phyloP scores from a whole-genome alignment of 2,888 invertebrate species.

The Trilocha varians region DNA sequence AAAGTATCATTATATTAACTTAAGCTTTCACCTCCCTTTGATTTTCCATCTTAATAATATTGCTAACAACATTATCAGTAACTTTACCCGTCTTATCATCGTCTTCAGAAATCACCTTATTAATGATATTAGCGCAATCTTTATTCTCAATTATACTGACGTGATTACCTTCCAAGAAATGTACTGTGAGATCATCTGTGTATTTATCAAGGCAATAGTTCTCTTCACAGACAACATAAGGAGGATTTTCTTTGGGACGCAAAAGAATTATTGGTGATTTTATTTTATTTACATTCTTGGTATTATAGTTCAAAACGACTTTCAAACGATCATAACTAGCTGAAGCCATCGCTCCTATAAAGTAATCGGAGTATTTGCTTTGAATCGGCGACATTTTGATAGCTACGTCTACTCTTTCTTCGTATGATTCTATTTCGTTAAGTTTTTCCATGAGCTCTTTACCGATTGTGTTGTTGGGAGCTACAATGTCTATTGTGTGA shows the following conservation, averaged over 20 bases:
- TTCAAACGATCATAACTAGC: conserved; percentile 68
- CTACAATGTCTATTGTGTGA: conserved; percentile 66
- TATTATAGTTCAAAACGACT: conserved; percentile 61
- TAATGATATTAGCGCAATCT: conserved; percentile 76
- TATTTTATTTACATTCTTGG: conserved; percentile 57
- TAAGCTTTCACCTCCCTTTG: conserved; percentile 36
- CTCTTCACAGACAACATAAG: conserved; percentile 68
- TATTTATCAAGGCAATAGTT: conserved; percentile 78
- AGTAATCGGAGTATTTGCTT: conserved; percentile 45
- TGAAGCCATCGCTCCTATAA: conserved; percentile 30
- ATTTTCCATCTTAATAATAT: conserved; percentile 52
- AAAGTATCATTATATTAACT: conserved; percentile 8
- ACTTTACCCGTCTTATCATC: conserved; percentile 31
- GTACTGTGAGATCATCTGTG: conserved; percentile 73
- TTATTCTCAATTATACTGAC: conserved; percentile 78
- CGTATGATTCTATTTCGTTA: conserved; percentile 64
- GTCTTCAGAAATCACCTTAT: conserved; percentile 42
- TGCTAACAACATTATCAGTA: conserved; percentile 41
- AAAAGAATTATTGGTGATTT: conserved; percentile 75
- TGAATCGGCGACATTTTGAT: conserved; percentile 45
- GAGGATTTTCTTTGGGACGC: conserved; percentile 74
- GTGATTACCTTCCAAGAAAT: conserved; percentile 82
- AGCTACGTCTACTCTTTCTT: conserved; percentile 71
- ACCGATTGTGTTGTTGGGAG: conserved; percentile 48
- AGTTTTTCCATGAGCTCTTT: conserved; percentile 56